These are phyloP conservation scores for Novumbra hubbsi DNA, from an alignment of 2,797 vertebrate genomes.

Conservation along the genomic window DNA sequence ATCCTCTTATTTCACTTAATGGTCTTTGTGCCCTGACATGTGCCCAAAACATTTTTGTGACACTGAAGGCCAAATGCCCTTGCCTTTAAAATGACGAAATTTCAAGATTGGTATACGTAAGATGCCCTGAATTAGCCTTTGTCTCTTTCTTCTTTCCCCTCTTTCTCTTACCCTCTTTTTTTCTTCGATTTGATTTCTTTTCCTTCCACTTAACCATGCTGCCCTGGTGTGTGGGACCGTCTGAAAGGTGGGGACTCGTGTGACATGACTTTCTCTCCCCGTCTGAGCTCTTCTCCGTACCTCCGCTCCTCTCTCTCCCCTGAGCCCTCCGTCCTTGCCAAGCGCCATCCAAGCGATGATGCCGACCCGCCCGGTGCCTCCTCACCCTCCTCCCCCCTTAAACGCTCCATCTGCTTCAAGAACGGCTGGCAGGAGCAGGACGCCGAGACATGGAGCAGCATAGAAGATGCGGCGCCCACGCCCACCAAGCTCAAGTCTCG, in stretches of 20 bases:
- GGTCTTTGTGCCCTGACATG: too few relatives aligned
- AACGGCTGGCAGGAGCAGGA: conserved; percentile 87
- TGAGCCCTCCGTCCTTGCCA: conserved; percentile 48
- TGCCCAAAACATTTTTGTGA: too few relatives aligned
- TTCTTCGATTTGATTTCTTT: conserved; percentile 48
- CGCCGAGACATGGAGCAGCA: conserved; percentile 87
- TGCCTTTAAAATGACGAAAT: too few relatives aligned
- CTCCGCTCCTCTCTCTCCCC: conserved; percentile 71
- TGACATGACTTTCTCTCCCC: conserved; percentile 83
- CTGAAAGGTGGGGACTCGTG: conserved; percentile 93
- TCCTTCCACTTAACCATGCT: conserved; percentile 84
- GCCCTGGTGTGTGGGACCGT: conserved; percentile 78
- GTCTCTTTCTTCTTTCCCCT: conserved; percentile 13
- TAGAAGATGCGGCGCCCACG: conserved; percentile 70
- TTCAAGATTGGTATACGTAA: too few relatives aligned
- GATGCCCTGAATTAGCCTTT: conserved; percentile 7
- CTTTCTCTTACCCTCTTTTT: neutral
- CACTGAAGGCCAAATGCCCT: too few relatives aligned
- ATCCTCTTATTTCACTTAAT: too few relatives aligned
- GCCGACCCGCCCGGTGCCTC: conserved; percentile 66
- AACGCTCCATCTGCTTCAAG: conserved; percentile 80
- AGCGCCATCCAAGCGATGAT: conserved; percentile 47
- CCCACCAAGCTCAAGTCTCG: conserved; percentile 90
- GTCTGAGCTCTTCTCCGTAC: conserved; percentile 78
- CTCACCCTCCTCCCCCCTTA: conserved; percentile 71